Evolutionary conservation across 1,140 invertebrate genomes (phyloP), one percentile per base, ranked within the genome.

Genomic region (Megathymus violae): DNA sequence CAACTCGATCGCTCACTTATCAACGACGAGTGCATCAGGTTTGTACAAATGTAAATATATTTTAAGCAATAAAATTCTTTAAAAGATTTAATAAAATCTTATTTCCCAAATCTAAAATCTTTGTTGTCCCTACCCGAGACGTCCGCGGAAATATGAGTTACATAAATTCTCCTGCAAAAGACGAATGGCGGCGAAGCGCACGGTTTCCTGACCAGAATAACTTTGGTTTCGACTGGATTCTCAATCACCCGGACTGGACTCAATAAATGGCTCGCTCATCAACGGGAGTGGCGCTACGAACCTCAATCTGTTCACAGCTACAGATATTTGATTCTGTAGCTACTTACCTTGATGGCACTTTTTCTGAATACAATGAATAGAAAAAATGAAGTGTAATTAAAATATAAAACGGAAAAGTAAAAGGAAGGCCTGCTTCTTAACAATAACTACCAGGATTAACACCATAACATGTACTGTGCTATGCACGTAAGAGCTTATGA

Each of bases 131-230:
- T 36, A 36, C n/a, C 34, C 1, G 34, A 11, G 34, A 36, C 34
- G 34, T 11, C 10, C 34, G 34, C 16, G 19, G 34, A 62, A 62
- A 62, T 62, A 58, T 66, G 64, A 56, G 25, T 61, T 41, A 62
- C 40, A 61, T 61, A 52, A 67, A 50, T 61, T 46, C 43, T 16
- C 14, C 19, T 41, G 41, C 16, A 31, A 54, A 62, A 67, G 64
- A 61, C 60, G 41, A 59, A 62, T 54, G 54, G 64, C 44, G 52
- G 64, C 19, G 62, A 67, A 62, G 60, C 50, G 58, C 56, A 54
- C 47, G 11, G 58, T 62, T 67, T 54, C 41, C 64, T 64, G 52
- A 67, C 62, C 48, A 64, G 59, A 63, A 65, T 65, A 67, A 64
- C 62, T 61, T 66, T 67, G 52, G 47, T 62, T 71, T 50, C 44